Conservation (phyloP, 1,140 invertebrate genomes). For the Apis laboriosa region DNA sequence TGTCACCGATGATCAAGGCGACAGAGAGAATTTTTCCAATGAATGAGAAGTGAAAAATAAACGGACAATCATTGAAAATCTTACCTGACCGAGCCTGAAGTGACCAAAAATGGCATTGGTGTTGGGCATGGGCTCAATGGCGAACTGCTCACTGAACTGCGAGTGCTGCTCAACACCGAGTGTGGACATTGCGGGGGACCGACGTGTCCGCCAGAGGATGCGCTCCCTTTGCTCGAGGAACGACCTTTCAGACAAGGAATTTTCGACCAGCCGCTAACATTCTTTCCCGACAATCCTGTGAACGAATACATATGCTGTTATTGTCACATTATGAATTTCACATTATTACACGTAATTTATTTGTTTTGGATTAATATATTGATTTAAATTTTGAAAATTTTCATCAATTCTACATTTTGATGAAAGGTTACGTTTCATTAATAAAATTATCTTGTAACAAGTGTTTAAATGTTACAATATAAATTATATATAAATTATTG, state of each 20-base stretch:
- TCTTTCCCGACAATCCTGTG: slow-evolving; percentile 70
- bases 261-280: slow-evolving; percentile 74
- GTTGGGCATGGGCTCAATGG: slow-evolving; percentile 85
- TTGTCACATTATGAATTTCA: neutral
- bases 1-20: too few relatives aligned
- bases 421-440: too few relatives aligned
- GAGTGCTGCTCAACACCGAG: slow-evolving; percentile 85
- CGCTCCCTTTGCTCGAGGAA: slow-evolving; percentile 61
- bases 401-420: too few relatives aligned
- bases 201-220: slow-evolving; percentile 79
- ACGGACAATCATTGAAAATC: neutral
- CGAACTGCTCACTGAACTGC: slow-evolving; percentile 83
- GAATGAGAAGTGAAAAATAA: too few relatives aligned
- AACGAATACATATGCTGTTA: slow-evolving; percentile 26
- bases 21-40: too few relatives aligned
- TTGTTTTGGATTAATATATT: too few relatives aligned
- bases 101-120: slow-evolving; percentile 87
- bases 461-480: too few relatives aligned
- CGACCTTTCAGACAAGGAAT: slow-evolving; percentile 73
- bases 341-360: neutral
- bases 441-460: too few relatives aligned
- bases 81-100: slow-evolving; percentile 86
- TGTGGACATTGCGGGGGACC: slow-evolving; percentile 86
- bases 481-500: too few relatives aligned
- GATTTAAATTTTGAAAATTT: too few relatives aligned